Conservation (phyloP, 2,888 invertebrate genomes). For the Nomada goodeniana region DNA sequence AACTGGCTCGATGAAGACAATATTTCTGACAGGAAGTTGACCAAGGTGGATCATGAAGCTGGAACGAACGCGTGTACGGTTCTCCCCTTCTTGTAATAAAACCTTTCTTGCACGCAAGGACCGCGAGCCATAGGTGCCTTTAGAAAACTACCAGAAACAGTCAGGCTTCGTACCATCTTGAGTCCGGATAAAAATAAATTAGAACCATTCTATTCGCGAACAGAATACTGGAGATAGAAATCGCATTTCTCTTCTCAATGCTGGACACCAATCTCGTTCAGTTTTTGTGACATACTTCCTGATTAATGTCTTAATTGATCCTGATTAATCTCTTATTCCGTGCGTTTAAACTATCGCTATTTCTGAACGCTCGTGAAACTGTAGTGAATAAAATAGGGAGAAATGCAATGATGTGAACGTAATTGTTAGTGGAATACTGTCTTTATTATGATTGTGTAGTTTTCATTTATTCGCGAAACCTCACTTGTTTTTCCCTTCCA, state of each 20-base stretch:
- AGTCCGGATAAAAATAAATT: slow-evolving; percentile 7
- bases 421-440: too few species aligned
- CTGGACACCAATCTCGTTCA: background rate
- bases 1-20: background rate
- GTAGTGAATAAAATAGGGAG: too few species aligned
- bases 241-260: slow-evolving; percentile 1
- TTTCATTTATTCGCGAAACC: too few species aligned
- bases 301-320: too few species aligned
- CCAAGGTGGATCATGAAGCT: background rate
- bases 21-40: background rate
- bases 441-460: too few species aligned
- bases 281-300: slow-evolving; percentile 4
- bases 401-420: too few species aligned
- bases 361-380: background rate
- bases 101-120: background rate
- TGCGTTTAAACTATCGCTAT: background rate
- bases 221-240: background rate
- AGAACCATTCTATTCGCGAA: background rate
- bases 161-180: slow-evolving; percentile 3
- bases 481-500: too few species aligned
- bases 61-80: background rate
- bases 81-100: slow-evolving; percentile 1
- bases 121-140: background rate
- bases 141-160: background rate
- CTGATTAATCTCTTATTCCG: background rate